Evolutionary conservation across 1,140 invertebrate genomes (phyloP), one percentile per base, ranked within the genome.

Genomic region (Trachymyrmex cornetzi): DNA sequence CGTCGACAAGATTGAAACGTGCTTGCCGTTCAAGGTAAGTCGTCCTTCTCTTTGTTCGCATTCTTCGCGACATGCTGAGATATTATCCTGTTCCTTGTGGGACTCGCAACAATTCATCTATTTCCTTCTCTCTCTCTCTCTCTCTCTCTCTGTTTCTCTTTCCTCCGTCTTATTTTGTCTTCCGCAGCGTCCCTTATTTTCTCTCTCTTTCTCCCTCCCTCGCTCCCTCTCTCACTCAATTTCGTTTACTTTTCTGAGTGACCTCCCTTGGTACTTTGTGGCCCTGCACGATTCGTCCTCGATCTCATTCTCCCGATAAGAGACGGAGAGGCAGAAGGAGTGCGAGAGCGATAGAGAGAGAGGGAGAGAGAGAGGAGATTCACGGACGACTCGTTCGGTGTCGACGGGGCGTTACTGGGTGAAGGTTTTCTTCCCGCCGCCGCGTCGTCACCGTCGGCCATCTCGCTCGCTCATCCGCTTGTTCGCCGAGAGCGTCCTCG

Each of bases 1-100:
- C 64, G 93, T 95, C 59, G 94, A 95, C 87, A 96, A 96, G 88
- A 96, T 96, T 79, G 94, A 95, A 77, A 94, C 94, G 48, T 96
- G 95, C 82, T 90, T 96, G 44, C 95, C 95, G 24, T 95, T 96
- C 92, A 94, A 96, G 95, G 96, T 96, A 71, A 93, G 64, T 57
- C 82, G 30, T 57, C 82, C 22, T 64, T 57, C 6, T 81, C 67
- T 48, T 38, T 86, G 44, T 71, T 67, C 59, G 44, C 48, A 3
- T 63, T 55, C 64, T 22, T 55, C 14, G 27, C 53, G 24, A n/a
- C 5, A 16, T 24, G 3, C 4, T 16, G 14, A 16, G n/a, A 55
- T 81, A 16, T 69, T 69, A 44, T 72, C 53, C 77, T 38, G 63
- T 69, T 30, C 30, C 24, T 12, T 67, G 9, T 74, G 19, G 19